Evolutionary conservation across 2,113 vertebrate genomes (phyloP), one percentile per base, ranked within the genome.

Genomic region (Aptenodytes forsteri): DNA sequence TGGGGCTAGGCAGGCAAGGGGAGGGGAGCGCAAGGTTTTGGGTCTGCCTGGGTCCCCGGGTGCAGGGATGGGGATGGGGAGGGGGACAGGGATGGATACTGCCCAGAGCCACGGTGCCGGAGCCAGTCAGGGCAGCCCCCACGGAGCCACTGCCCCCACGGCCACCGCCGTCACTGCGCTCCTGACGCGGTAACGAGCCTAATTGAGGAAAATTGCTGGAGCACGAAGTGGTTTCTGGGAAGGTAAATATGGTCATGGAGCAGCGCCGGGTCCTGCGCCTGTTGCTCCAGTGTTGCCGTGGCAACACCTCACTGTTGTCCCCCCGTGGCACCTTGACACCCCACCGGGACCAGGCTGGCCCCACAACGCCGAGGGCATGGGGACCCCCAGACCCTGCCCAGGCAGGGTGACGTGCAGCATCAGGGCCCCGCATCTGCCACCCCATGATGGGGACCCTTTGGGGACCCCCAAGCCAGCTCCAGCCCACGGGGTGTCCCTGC

Each of bases 181-280:
- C 94, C 83, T 91, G 91, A 83, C 2, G 10, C 6, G 78, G 90
- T 96, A 97, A 97, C 49, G 1, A 96, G 88, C 71, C 75, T 97
- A 96, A 97, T 95, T 95, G 92, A 94, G 87, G 96, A 91, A 97
- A 97, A 96, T 97, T 96, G 94, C 95, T 85, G 58, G 90, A 96
- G 91, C 95, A 96, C 80, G 27, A 76, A 87, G 90, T 73, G 7
- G 89, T 92, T 98, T 92, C 96, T 93, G 94, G 92, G 92, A 97
- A 97, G 94, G 97, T 96, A 97, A 97, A 97, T 93, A 96, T 52
- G 90, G 95, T 20, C 89, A 71, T 47, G 5, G 27, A 29, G 34
- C 13, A 3, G 67, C 46, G 23, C 72, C 3, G 22, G 85, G 89
- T 66, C 70, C 65, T 50, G 61, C 0, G 65, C 95, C 34, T 83